These are phyloP conservation scores for Leucosticte australis DNA, from an alignment of 2,113 vertebrate genomes.

Conservation along the genomic window DNA sequence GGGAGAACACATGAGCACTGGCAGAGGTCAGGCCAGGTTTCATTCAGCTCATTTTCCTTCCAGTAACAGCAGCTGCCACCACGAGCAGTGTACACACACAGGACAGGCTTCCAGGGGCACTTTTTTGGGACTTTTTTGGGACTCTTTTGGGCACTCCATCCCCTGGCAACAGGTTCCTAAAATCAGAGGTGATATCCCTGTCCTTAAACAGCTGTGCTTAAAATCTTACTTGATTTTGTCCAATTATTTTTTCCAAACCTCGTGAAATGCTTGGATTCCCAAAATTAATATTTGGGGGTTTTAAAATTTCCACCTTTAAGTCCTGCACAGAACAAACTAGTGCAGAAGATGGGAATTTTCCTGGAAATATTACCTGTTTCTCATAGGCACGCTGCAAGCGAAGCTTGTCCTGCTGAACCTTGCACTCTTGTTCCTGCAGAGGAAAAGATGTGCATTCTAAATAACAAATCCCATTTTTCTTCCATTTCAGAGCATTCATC, in stretches of 20 bases:
- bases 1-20: neutral
- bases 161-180: neutral
- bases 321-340: neutral
- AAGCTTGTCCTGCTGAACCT: slow-evolving; percentile 80
- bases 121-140: neutral
- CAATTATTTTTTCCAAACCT: neutral
- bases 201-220: neutral
- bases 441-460: neutral
- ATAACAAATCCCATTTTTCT: neutral
- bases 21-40: neutral
- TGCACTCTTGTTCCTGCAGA: slow-evolving; percentile 84
- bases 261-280: neutral
- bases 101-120: neutral
- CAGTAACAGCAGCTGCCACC: neutral
- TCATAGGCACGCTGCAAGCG: slow-evolving; percentile 78
- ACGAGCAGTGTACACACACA: neutral
- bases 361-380: slow-evolving; percentile 82
- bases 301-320: neutral
- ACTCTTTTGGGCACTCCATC: neutral
- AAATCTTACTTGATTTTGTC: neutral
- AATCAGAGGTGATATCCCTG: neutral
- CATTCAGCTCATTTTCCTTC: neutral
- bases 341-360: neutral
- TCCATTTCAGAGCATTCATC: neutral
- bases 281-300: neutral